A percentile compares a stretch with the other conserved stretches of the same genome.
Conservation (phyloP, 2,113 vertebrate genomes). For the Symphodus melops region DNA sequence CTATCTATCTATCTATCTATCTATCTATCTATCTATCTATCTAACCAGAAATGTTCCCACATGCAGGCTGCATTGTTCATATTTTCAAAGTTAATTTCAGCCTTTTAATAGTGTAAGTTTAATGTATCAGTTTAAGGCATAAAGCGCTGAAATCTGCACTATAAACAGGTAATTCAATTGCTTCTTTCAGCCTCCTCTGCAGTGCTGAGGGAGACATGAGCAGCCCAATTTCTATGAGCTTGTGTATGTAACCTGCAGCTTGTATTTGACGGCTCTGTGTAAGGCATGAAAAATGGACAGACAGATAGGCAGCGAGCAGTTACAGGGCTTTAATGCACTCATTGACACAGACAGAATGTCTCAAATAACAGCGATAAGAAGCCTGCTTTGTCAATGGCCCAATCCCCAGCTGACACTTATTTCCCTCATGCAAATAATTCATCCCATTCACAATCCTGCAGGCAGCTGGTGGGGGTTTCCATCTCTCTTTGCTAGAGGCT, state of each 20-base stretch:
- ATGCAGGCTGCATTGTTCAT: conserved; percentile 12
- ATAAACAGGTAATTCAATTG: conserved; percentile 11
- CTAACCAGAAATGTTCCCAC: not conserved
- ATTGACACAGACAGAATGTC: conserved; percentile 75
- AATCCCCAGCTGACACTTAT: conserved; percentile 59
- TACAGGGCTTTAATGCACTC: conserved; percentile 63
- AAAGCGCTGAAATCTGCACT: conserved; percentile 12
- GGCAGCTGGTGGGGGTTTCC: not conserved
- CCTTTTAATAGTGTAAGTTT: conserved; percentile 9
- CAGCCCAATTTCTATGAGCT: conserved; percentile 30
- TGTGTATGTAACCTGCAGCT: conserved; percentile 59
- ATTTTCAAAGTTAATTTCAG: not conserved
- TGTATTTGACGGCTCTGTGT: conserved; percentile 55
- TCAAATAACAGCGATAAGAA: conserved; percentile 50
- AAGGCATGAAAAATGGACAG: conserved; percentile 62
- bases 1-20: no score
- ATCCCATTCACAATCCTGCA: conserved; percentile 42
- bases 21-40: no score
- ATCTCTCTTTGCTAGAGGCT: not conserved
- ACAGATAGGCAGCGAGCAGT: conserved; percentile 62
- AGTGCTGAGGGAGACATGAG: conserved; percentile 25
- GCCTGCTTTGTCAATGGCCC: conserved; percentile 72
- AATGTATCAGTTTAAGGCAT: conserved; percentile 3
- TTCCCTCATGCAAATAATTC: conserved; percentile 71
- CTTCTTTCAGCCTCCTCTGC: conserved; percentile 26